A percentile compares a stretch with the other conserved stretches of the same genome.
These are phyloP conservation scores for Oeneis ivallda DNA, from an alignment of 2,888 invertebrate genomes.

Conservation along the genomic window DNA sequence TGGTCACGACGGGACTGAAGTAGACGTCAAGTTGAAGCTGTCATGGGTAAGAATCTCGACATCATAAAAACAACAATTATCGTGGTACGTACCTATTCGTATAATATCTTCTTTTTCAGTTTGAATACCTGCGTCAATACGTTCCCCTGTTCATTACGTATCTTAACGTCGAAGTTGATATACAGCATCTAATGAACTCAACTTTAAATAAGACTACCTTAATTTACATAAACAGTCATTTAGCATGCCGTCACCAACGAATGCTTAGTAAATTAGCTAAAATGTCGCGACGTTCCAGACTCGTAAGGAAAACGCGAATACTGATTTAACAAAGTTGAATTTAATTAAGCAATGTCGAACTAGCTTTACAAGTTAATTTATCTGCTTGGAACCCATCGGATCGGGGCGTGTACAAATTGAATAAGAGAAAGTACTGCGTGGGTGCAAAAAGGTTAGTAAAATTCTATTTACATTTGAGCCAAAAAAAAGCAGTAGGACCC, in stretches of 20 bases:
- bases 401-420: neutral
- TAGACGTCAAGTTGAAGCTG: too few relatives aligned
- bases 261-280: conserved; percentile 18
- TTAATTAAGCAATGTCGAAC: conserved; percentile 16
- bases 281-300: conserved; percentile 14
- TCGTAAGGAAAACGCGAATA: conserved; percentile 15
- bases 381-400: neutral
- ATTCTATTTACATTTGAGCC: neutral
- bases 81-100: too few relatives aligned
- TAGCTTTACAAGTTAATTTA: conserved; percentile 6
- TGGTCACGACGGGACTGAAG: too few relatives aligned
- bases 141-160: too few relatives aligned
- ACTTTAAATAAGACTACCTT: neutral
- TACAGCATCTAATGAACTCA: conserved; percentile 1
- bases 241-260: conserved; percentile 21
- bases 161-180: neutral
- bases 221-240: neutral
- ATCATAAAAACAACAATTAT: too few relatives aligned
- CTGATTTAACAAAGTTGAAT: conserved; percentile 11
- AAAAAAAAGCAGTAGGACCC: neutral
- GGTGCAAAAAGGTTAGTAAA: neutral
- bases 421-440: conserved; percentile 4
- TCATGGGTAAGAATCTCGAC: too few relatives aligned
- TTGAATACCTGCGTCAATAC: too few relatives aligned
- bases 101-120: too few relatives aligned